Conservation (phyloP, 2,888 invertebrate species). For the Drosophila suboccidentalis region DNA sequence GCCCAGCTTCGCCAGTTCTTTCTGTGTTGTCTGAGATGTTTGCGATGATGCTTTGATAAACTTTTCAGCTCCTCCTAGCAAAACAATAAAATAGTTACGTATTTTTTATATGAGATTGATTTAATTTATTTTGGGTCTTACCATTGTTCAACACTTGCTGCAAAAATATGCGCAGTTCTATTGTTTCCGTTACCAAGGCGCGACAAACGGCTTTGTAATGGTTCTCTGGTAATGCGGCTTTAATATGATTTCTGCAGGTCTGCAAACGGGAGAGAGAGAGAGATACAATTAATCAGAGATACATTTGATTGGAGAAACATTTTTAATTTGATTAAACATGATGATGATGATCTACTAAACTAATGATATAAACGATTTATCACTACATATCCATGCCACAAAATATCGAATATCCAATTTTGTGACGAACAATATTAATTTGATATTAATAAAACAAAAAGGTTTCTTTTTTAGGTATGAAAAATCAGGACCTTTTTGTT, state of each 20-base stretch:
- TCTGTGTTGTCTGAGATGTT: conserved; percentile 87
- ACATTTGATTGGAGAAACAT: too few relatives aligned
- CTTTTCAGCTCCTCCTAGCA: conserved; percentile 87
- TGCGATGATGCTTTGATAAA: conserved; percentile 85
- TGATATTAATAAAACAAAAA: too few relatives aligned
- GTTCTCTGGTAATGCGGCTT: conserved; percentile 86
- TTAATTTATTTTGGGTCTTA: conserved; percentile 57
- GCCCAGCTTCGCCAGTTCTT: conserved; percentile 92
- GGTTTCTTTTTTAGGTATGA: too few relatives aligned
- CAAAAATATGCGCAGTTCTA: conserved; percentile 95
- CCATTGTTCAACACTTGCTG: conserved; percentile 90
- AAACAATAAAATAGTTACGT: neutral
- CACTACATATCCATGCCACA: too few relatives aligned
- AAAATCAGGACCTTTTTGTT: too few relatives aligned
- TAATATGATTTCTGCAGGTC: conserved; percentile 87
- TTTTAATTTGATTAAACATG: too few relatives aligned
- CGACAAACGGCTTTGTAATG: conserved; percentile 96
- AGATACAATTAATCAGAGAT: neutral
- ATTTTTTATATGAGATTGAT: neutral
- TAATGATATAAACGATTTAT: too few relatives aligned
- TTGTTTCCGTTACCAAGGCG: conserved; percentile 95
- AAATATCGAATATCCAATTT: too few relatives aligned
- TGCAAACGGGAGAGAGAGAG: conserved; percentile 66
- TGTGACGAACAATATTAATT: too few relatives aligned
- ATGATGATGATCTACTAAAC: too few relatives aligned